These are phyloP conservation scores for Chaetogeoica ovagalla DNA, from an alignment of 2,888 invertebrate genomes.

Conservation along the genomic window DNA sequence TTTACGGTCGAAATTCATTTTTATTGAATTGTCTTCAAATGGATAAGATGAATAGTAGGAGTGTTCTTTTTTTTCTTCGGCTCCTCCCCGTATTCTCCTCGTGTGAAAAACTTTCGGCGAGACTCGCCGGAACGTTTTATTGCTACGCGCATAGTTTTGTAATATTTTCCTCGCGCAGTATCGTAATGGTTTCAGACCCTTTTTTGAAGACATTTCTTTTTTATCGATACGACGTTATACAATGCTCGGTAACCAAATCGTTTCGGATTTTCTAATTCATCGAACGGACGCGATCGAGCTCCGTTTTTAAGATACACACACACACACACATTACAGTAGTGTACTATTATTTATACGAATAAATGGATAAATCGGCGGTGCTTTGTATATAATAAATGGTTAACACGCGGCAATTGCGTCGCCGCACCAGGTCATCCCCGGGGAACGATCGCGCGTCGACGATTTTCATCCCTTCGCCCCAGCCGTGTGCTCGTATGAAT, in stretches of 20 bases:
- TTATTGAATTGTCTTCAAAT: too few species aligned
- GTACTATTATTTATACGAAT: background rate
- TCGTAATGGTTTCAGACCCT: background rate
- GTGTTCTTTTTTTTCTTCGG: too few species aligned
- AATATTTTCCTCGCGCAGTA: too few species aligned
- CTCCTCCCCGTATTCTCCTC: too few species aligned
- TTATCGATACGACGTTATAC: background rate
- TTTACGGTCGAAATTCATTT: too few species aligned
- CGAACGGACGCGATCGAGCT: background rate
- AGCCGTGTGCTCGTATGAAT: background rate
- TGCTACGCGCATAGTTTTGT: too few species aligned
- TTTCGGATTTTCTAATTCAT: background rate
- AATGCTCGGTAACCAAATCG: background rate
- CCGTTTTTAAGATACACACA: background rate
- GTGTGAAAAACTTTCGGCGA: too few species aligned
- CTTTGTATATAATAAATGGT: background rate
- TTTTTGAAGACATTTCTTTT: background rate
- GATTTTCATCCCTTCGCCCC: background rate
- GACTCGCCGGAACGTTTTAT: too few species aligned
- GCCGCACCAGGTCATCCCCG: background rate
- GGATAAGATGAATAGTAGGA: too few species aligned
- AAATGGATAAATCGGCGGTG: background rate
- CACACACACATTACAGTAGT: background rate
- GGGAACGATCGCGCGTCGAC: background rate
- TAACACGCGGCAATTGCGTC: background rate